Evolutionary conservation across 2,797 vertebrate species (phyloP), one percentile per base, ranked within the genome.

Genomic region (Alauda arvensis): DNA sequence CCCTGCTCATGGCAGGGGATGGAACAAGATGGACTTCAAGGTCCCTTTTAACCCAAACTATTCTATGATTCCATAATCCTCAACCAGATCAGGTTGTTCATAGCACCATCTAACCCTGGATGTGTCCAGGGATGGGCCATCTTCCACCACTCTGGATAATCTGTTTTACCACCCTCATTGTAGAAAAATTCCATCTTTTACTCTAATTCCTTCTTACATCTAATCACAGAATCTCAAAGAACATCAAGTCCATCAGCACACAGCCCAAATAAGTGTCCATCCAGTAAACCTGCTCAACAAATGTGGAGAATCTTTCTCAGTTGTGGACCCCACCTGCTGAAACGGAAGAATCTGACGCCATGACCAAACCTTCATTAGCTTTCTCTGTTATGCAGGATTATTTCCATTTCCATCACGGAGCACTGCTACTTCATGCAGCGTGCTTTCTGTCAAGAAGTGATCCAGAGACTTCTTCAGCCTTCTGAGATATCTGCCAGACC

Each of bases 1-100:
- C 42, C 9, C 19, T 62, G 14, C 2, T 8, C 20, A 19, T 14
- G 24, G 8, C 49, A 75, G 20, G 4, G 4, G 5, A 0, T 51
- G 9, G 29, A 52, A 52, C 2, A 6, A 16, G 7, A 17, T 39
- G 14, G 1, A 1, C 20, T 51, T 39, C 51, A 26, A 45, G 4
- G 12, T 34, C 18, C 10, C 8, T 57, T 76, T 14, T 25, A 26
- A 40, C 18, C 3, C 57, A 75, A 49, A 29, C 4, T 18, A 14
- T 68, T 81, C 49, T 12, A 2, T 33, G 62, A 51, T 26, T 68
- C 29, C 25, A 23, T 40, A 15, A 46, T 12, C 18, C 6, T 59
- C 21, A 26, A 14, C 21, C 6, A 40, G 51, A 19, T 8, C 8
- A 33, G 26, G 8, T 4, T 45, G 10, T 10, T 81, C 39, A 40